These are phyloP conservation scores for Mythimna loreyi DNA, from an alignment of 2,888 invertebrate genomes.

Conservation along the genomic window DNA sequence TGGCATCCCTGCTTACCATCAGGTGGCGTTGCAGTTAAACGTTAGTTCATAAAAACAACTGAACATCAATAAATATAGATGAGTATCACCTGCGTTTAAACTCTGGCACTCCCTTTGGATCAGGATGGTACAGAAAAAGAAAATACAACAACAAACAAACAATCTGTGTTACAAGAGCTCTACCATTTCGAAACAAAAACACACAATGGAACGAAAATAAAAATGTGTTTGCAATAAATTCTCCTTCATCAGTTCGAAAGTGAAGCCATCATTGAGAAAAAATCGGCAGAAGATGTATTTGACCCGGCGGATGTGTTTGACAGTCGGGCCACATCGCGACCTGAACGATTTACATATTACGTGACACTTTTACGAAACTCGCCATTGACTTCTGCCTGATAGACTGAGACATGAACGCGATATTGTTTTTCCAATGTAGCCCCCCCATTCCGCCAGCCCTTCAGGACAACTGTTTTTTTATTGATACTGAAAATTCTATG, in stretches of 20 bases:
- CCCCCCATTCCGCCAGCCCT: slow-evolving; percentile 76
- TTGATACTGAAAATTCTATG: slow-evolving; percentile 83
- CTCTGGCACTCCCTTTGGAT: too few species aligned
- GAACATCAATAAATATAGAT: too few species aligned
- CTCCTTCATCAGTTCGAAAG: slow-evolving; percentile 76
- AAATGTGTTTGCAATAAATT: slow-evolving; percentile 70
- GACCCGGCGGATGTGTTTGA: slow-evolving; percentile 84
- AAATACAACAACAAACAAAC: neutral
- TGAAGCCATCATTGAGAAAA: slow-evolving; percentile 84
- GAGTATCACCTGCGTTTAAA: too few species aligned
- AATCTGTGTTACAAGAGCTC: slow-evolving; percentile 1
- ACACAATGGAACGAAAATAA: slow-evolving; percentile 56
- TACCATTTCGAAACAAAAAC: neutral
- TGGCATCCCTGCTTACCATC: too few species aligned
- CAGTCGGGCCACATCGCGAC: slow-evolving; percentile 89
- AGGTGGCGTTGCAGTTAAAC: too few species aligned
- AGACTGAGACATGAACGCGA: slow-evolving; percentile 87
- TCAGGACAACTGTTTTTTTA: slow-evolving; percentile 82
- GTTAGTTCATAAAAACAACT: too few species aligned
- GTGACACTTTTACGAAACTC: slow-evolving; percentile 88
- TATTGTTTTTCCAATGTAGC: slow-evolving; percentile 87
- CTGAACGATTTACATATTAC: slow-evolving; percentile 90
- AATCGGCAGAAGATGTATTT: slow-evolving; percentile 83
- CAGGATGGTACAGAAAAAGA: neutral
- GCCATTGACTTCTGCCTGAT: slow-evolving; percentile 87